phyloP scores from a whole-genome alignment of 2,797 vertebrate species.

The Arrhamphus sclerolepis region DNA sequence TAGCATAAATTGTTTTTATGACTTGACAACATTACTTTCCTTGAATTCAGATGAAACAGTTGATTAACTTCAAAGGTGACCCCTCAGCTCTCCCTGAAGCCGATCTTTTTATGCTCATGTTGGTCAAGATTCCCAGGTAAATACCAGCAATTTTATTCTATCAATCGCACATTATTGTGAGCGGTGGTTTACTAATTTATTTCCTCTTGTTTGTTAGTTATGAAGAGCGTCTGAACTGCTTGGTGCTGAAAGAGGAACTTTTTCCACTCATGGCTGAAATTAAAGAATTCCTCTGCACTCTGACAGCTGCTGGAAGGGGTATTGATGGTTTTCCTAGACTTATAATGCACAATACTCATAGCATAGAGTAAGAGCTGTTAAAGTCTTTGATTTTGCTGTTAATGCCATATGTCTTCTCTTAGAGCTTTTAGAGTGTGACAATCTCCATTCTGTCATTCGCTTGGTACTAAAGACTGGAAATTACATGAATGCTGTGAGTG shows the following conservation, averaged over 20 bases:
- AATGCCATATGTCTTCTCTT: conserved; percentile 22
- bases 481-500: conserved; percentile 86
- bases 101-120: conserved; percentile 83
- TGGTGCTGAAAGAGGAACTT: conserved; percentile 87
- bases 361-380: background rate
- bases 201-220: conserved; percentile 68
- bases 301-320: conserved; percentile 82
- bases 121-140: conserved; percentile 82
- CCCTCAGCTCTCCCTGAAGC: conserved; percentile 77
- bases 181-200: conserved; percentile 1
- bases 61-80: conserved; percentile 76
- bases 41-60: conserved; percentile 73
- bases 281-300: conserved; percentile 69
- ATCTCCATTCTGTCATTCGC: conserved; percentile 83
- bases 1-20: background rate
- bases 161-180: background rate
- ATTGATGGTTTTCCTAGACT: conserved; percentile 14
- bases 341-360: background rate
- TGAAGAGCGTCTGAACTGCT: conserved; percentile 75
- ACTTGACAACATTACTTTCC: background rate
- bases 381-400: background rate
- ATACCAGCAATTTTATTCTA: conserved; percentile 10
- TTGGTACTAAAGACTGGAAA: conserved; percentile 87
- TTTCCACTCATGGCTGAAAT: conserved; percentile 78
- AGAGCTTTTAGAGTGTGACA: conserved; percentile 83